These are phyloP conservation scores for Drosophila murphyi DNA, from an alignment of 1,140 invertebrate genomes.

Conservation along the genomic window DNA sequence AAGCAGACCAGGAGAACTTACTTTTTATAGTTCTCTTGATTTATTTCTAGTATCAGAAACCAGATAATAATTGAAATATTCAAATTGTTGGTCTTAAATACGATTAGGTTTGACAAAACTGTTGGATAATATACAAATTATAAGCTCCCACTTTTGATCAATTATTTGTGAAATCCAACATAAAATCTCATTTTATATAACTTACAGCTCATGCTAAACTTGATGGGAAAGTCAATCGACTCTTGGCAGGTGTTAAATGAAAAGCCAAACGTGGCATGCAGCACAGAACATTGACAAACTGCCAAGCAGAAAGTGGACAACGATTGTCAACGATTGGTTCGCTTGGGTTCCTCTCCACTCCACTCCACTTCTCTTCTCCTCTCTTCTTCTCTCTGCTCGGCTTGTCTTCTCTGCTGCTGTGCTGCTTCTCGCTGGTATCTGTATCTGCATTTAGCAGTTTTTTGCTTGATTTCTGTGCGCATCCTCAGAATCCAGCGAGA, in stretches of 20 bases:
- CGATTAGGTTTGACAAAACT: no score
- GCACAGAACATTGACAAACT: conserved; percentile 41
- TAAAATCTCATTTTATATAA: no score
- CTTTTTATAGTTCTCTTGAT: no score
- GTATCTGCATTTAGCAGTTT: conserved; percentile 41
- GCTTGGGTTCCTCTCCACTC: background rate
- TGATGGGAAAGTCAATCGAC: background rate
- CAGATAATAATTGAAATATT: no score
- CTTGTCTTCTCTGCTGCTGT: background rate
- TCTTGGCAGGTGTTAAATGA: conserved; percentile 22
- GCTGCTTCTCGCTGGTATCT: conserved; percentile 13
- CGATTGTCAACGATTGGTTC: background rate
- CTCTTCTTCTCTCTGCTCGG: background rate
- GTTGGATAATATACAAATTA: no score
- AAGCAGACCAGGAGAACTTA: no score
- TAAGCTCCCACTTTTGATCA: no score
- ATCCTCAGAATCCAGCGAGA: conserved; percentile 2
- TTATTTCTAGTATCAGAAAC: no score
- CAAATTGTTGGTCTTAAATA: no score
- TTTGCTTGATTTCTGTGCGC: conserved; percentile 9
- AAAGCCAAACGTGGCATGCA: conserved; percentile 36
- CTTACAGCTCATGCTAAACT: no score
- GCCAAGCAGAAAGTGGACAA: conserved; percentile 19
- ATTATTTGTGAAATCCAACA: no score
- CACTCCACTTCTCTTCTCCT: background rate